These are phyloP conservation scores for Linyphia triangularis DNA, from an alignment of 2,888 invertebrate genomes.

Conservation along the genomic window DNA sequence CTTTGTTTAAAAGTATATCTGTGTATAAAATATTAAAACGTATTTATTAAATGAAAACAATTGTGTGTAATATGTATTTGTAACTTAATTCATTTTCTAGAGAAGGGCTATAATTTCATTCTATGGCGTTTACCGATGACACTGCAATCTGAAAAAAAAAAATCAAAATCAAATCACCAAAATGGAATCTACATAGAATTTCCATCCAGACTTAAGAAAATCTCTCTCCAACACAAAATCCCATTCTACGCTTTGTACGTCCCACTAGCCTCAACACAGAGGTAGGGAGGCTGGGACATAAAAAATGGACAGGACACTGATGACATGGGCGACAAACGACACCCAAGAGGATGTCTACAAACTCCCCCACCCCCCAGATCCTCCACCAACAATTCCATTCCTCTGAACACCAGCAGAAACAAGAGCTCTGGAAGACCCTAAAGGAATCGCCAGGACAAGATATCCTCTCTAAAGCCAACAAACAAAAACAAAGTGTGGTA, in stretches of 20 bases:
- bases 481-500: slow-evolving; percentile 58
- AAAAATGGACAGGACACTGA: slow-evolving; percentile 71
- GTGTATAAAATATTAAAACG: too few species aligned
- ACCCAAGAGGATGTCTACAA: slow-evolving; percentile 56
- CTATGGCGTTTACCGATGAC: too few species aligned
- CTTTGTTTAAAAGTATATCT: too few species aligned
- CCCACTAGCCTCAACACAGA: slow-evolving; percentile 6
- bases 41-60: too few species aligned
- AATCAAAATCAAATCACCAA: slow-evolving; percentile 19
- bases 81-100: too few species aligned
- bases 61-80: too few species aligned
- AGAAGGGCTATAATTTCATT: too few species aligned
- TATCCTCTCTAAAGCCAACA: slow-evolving; percentile 53
- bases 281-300: background rate
- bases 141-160: background rate
- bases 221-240: background rate
- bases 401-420: slow-evolving; percentile 42
- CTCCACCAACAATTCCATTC: slow-evolving; percentile 63
- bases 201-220: slow-evolving; percentile 10
- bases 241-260: slow-evolving; percentile 38
- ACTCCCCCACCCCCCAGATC: slow-evolving; percentile 21
- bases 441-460: slow-evolving; percentile 70
- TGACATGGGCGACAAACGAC: slow-evolving; percentile 74
- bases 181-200: slow-evolving; percentile 28
- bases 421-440: slow-evolving; percentile 57